Percentiles rank a stretch among this genome's conserved stretches.
Evolutionary conservation across 2,113 vertebrate species (phyloP).

Genomic region (Varanus salvator): DNA sequence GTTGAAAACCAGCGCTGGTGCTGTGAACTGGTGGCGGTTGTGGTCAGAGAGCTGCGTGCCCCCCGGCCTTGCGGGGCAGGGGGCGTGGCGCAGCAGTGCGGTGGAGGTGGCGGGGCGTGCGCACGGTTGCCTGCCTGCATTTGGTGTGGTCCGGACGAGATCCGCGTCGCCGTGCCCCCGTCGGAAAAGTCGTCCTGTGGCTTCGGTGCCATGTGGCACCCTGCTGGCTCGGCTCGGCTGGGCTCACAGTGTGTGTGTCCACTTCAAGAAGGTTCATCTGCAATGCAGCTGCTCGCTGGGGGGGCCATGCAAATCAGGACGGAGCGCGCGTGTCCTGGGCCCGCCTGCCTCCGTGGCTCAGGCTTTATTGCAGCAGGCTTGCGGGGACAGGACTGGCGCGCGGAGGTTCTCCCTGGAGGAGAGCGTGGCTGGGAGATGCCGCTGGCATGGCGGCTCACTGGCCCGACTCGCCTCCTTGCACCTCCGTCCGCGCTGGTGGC

Average conservation of each 20-base stretch:
- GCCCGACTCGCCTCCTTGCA: conserved; percentile 15
- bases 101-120: background rate
- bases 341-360: conserved; percentile 48
- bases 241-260: conserved; percentile 58
- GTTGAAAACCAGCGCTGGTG: background rate
- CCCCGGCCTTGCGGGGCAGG: background rate
- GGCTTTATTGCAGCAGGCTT: conserved; percentile 8
- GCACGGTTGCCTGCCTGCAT: background rate
- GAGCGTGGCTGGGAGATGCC: background rate
- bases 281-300: conserved; percentile 77
- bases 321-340: conserved; percentile 35
- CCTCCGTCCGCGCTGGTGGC: conserved; percentile 1
- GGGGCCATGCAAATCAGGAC: conserved; percentile 73
- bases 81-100: fast-evolving
- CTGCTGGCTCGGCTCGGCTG: conserved; percentile 2
- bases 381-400: conserved; percentile 28
- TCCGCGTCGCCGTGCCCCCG: fast-evolving
- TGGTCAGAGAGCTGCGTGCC: background rate
- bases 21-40: background rate
- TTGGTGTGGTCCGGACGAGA: background rate
- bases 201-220: conserved; percentile 1
- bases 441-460: background rate
- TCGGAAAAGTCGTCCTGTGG: fast-evolving
- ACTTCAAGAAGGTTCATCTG: conserved; percentile 78
- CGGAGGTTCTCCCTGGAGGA: conserved; percentile 16